phyloP scores from a whole-genome alignment of 1,140 invertebrate genomes.

The Acromyrmex heyeri region DNA sequence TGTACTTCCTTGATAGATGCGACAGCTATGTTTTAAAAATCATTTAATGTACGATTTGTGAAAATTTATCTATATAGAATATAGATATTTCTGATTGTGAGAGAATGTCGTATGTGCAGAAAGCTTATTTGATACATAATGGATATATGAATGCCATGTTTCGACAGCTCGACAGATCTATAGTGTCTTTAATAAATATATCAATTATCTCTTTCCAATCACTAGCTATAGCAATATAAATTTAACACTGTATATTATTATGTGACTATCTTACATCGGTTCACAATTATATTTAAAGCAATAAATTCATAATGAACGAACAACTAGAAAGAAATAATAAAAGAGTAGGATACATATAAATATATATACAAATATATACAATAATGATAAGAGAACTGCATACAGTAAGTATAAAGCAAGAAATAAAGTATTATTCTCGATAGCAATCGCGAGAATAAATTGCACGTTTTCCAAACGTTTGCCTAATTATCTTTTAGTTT shows the following conservation, averaged over 20 bases:
- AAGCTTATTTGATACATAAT: constrained; percentile 57
- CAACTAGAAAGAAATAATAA: constrained; percentile 50
- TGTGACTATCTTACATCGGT: constrained; percentile 45
- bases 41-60: constrained; percentile 24
- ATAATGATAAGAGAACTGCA: constrained; percentile 52
- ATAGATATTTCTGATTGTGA: constrained; percentile 34
- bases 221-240: constrained; percentile 46
- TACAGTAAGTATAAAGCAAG: constrained; percentile 46
- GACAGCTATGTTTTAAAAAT: constrained; percentile 21
- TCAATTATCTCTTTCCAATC: constrained; percentile 60
- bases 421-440: constrained; percentile 37
- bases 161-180: constrained; percentile 26
- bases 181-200: constrained; percentile 45
- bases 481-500: constrained; percentile 42
- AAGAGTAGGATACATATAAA: constrained; percentile 36
- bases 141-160: constrained; percentile 38
- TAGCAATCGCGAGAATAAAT: background rate
- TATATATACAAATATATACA: constrained; percentile 14
- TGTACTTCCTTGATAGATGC: constrained; percentile 10
- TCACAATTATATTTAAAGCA: constrained; percentile 72
- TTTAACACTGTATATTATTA: constrained; percentile 53
- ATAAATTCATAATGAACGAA: constrained; percentile 71
- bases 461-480: constrained; percentile 44
- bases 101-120: background rate
- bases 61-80: constrained; percentile 2